Conservation (phyloP, 2,888 invertebrate species). For the Cataglyphis albicans region DNA sequence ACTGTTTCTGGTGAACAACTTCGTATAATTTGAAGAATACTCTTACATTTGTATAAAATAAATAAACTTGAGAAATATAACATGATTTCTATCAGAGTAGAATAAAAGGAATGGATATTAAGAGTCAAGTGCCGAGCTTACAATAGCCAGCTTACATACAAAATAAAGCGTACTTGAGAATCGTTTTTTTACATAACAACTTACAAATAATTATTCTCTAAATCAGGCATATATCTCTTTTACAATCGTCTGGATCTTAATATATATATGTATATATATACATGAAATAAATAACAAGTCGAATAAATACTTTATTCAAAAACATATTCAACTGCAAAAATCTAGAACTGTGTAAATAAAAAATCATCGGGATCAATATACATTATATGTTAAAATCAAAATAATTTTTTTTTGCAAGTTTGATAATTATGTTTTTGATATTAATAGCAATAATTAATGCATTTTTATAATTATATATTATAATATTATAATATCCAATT, state of each 20-base stretch:
- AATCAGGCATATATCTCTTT: constrained; percentile 13
- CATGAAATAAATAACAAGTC: constrained; percentile 22
- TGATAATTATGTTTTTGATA: constrained; percentile 49
- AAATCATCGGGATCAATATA: constrained; percentile 17
- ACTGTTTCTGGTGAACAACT: constrained; percentile 5
- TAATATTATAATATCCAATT: constrained; percentile 58
- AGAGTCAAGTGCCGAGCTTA: constrained; percentile 74
- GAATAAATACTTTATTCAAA: constrained; percentile 22
- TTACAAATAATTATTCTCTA: constrained; percentile 5
- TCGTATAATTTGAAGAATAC: background rate
- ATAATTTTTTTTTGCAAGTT: constrained; percentile 10
- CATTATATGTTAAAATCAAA: constrained; percentile 38
- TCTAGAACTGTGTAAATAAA: background rate
- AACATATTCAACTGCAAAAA: constrained; percentile 13
- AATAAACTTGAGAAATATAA: constrained; percentile 46
- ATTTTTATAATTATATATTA: background rate
- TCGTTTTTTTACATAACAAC: constrained; percentile 40
- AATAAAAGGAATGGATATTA: constrained; percentile 61
- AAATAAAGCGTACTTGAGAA: constrained; percentile 30
- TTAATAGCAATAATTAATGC: background rate
- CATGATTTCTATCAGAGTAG: constrained; percentile 44
- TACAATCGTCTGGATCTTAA: constrained; percentile 10
- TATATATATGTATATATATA: background rate
- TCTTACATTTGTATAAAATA: constrained; percentile 39
- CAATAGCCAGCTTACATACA: constrained; percentile 73